These are phyloP conservation scores for Fragum whitleyi DNA, from an alignment of 2,888 invertebrate species.

Conservation along the genomic window DNA sequence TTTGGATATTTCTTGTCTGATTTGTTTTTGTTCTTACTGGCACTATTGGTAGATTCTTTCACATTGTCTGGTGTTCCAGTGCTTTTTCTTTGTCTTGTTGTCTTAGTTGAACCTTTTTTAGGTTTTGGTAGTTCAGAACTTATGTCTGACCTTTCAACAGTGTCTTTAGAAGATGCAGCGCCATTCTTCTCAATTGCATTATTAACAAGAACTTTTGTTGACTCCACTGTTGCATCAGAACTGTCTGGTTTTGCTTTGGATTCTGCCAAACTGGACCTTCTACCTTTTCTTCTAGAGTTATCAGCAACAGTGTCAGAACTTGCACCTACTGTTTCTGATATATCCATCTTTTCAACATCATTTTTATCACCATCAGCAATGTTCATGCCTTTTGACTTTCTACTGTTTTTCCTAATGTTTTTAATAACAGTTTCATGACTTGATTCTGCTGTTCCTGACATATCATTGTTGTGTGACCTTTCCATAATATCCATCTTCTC, in stretches of 20 bases:
- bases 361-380: too few species aligned
- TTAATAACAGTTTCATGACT: too few species aligned
- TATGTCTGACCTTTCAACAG: background rate
- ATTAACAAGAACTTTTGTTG: too few species aligned
- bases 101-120: background rate
- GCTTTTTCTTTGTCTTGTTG: constrained; percentile 10
- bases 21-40: background rate
- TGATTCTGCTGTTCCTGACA: too few species aligned
- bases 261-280: background rate
- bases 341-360: too few species aligned
- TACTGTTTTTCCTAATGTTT: too few species aligned
- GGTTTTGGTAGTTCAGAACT: background rate
- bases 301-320: background rate
- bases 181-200: background rate
- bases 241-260: background rate
- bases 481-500: too few species aligned
- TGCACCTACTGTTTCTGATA: too few species aligned
- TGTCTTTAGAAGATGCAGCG: background rate
- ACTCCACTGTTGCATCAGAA: too few species aligned
- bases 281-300: background rate
- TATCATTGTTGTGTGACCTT: too few species aligned
- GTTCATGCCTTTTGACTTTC: too few species aligned
- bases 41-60: background rate
- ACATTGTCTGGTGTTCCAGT: background rate
- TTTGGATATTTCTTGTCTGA: background rate